These are phyloP conservation scores for Drosophila vallismaia DNA, from an alignment of 2,888 invertebrate genomes.

Conservation along the genomic window DNA sequence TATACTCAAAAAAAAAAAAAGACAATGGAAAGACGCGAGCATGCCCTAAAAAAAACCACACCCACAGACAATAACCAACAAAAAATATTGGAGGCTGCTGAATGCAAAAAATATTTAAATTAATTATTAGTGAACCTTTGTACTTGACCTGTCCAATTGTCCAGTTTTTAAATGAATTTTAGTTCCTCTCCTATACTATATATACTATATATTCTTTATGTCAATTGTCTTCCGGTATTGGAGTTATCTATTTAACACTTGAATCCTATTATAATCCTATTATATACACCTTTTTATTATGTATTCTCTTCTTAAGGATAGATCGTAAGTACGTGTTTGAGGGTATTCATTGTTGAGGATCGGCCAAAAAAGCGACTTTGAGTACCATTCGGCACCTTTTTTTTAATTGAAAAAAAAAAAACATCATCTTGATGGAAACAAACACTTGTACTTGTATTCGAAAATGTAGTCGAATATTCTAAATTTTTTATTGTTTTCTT, in stretches of 20 bases:
- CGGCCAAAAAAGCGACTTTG: not conserved
- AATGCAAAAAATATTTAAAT: constrained; percentile 31
- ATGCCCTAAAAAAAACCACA: constrained; percentile 21
- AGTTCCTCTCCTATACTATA: constrained; percentile 10
- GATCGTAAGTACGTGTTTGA: constrained; percentile 32
- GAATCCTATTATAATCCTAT: constrained; percentile 3
- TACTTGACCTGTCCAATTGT: constrained; percentile 35
- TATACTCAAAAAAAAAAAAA: constrained; percentile 13
- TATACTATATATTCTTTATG: constrained; percentile 20
- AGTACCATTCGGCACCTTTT: constrained; percentile 5
- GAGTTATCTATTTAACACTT: constrained; percentile 35
- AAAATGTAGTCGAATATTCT: constrained; percentile 53
- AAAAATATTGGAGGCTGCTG: constrained; percentile 25
- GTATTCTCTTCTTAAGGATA: constrained; percentile 40
- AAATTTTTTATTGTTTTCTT: constrained; percentile 58
- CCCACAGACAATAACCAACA: constrained; percentile 19
- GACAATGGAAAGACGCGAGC: constrained; percentile 19
- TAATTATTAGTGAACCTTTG: constrained; percentile 17
- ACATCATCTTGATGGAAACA: not conserved
- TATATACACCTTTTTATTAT: constrained; percentile 8
- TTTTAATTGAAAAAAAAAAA: not conserved
- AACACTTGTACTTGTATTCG: not conserved
- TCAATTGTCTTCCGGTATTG: constrained; percentile 47
- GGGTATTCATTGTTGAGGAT: constrained; percentile 5
- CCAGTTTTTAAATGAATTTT: constrained; percentile 7